Base-by-base conservation (phyloP, 1,140 invertebrate species). In the Nilaparvata lugens region DNA sequence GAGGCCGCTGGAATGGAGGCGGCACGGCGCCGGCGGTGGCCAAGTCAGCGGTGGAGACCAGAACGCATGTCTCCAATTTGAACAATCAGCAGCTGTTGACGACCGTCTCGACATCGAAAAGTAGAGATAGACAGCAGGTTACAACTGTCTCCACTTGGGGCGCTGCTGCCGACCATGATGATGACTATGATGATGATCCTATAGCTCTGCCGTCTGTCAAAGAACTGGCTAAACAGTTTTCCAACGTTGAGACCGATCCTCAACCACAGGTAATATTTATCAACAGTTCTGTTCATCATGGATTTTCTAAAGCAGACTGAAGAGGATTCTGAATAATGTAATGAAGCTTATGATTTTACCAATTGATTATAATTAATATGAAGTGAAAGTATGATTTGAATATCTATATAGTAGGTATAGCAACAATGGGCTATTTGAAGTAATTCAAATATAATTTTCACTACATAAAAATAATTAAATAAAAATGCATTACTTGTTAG, bases 191-290 rank as follows among this genome's bases (percentile, higher is more conserved):
- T n/a, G 13, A 60, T 21, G 51, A 35, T 7, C 45, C 42, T 43
- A 59, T 58, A 21, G 40, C 60, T 16, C 52, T 66, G 60, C 67
- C 67, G 9, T 67, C 64, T 31, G 68, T 69, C n/a, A 69, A 65
- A 43, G 63, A 69, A 53, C 52, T 69, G 24, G 67, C 67, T 7
- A 67, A 68, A 64, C 67, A 68, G 16, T 69, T 68, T 58, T 67
- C 66, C 4, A 65, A 52, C 31, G 31, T 35, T 4, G 31, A 35
- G 7, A 35, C 31, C 31, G 31, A 35, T 11, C 7, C 51, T 23
- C 19, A 25, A 52, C 21, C 23, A 11, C 51, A 52, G 51, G 51
- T 52, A n/a, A 52, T n/a, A 14, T 52, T 52, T 52, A 6, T 23
- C 3, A 52, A 23, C 3, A 52, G 4, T 52, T 35, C 13, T 6